These are phyloP conservation scores for Hermaeophaga mercurialis DNA, from an alignment of 2,888 invertebrate genomes.

Conservation along the genomic window DNA sequence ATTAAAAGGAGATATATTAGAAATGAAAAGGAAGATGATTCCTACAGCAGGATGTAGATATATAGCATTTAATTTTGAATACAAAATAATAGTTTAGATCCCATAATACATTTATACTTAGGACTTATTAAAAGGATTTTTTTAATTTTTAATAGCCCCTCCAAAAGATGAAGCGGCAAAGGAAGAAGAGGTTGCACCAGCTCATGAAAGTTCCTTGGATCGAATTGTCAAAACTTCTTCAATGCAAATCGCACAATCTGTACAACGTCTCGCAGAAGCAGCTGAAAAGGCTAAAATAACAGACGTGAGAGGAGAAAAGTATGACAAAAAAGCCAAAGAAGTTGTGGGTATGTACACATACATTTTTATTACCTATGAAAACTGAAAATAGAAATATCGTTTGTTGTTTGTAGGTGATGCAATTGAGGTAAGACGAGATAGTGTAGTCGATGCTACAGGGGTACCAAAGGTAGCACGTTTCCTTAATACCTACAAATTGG, in stretches of 20 bases:
- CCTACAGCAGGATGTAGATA: too few species aligned
- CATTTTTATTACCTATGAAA: too few species aligned
- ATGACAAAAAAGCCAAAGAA: neutral
- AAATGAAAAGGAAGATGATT: too few species aligned
- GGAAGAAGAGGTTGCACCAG: neutral
- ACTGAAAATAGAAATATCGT: too few species aligned
- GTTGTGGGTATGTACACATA: conserved; percentile 12
- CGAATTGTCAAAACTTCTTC: neutral
- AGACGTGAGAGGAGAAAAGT: neutral
- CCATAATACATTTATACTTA: too few species aligned
- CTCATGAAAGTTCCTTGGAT: neutral
- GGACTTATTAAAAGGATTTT: too few species aligned
- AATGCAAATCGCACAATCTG: neutral
- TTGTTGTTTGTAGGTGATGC: conserved; percentile 20
- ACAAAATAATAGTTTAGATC: too few species aligned
- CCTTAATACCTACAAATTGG: conserved; percentile 70
- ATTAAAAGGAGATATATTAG: too few species aligned
- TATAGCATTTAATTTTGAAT: too few species aligned
- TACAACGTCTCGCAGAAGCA: neutral
- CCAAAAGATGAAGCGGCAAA: neutral
- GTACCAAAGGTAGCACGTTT: conserved; percentile 54
- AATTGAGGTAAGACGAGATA: conserved; percentile 22
- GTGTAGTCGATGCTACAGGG: conserved; percentile 2
- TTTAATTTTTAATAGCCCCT: neutral
- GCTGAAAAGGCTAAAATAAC: neutral